A percentile compares a stretch with the other conserved stretches of the same genome.
phyloP scores from a whole-genome alignment of 2,113 vertebrate species.

The Ammodramus savannarum region DNA sequence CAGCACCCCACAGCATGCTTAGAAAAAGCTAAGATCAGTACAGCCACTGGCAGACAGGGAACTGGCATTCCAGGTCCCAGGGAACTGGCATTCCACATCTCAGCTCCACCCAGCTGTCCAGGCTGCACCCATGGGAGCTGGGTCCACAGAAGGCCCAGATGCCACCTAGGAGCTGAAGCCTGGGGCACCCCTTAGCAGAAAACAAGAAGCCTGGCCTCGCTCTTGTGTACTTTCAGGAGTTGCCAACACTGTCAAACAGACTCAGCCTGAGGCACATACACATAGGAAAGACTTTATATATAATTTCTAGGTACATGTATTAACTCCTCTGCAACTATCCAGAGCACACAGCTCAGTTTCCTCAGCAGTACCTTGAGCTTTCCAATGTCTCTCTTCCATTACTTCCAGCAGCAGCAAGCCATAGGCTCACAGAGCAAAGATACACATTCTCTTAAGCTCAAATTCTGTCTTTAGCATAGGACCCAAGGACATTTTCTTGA shows the following conservation, averaged over 20 bases:
- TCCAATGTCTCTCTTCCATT: neutral
- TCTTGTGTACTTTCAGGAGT: neutral
- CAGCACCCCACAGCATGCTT: neutral
- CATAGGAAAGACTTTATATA: neutral
- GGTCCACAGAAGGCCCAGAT: neutral
- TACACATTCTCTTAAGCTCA: neutral
- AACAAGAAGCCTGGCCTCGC: neutral
- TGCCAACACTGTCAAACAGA: neutral
- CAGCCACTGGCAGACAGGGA: neutral
- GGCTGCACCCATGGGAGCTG: accelerated
- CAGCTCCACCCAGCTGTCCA: neutral
- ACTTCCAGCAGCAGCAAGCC: neutral
- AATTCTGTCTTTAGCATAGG: neutral
- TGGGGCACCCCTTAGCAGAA: neutral
- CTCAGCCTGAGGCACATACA: neutral
- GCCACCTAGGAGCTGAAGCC: neutral
- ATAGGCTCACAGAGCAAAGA: neutral
- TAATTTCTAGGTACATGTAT: neutral
- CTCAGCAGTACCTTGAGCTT: neutral
- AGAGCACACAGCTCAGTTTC: neutral
- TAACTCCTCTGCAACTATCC: neutral
- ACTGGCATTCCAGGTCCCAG: neutral
- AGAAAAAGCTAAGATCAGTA: neutral
- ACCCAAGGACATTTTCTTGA: neutral
- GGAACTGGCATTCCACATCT: neutral